Evolutionary conservation across 2,888 invertebrate species (phyloP).

Genomic region (Eurytoma californica): DNA sequence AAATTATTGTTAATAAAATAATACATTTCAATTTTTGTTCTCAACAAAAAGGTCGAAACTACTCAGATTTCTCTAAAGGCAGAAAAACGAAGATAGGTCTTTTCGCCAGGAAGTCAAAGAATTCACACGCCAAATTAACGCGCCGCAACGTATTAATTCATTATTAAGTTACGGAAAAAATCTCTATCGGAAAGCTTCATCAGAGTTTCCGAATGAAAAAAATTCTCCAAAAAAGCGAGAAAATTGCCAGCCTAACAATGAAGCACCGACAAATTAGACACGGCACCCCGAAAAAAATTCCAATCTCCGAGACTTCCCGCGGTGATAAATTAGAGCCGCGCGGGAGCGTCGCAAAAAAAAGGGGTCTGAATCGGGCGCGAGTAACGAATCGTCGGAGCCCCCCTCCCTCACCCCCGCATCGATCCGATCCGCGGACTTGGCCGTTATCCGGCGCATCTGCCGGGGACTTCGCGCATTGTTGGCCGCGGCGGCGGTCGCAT

Average conservation of each 20-base stretch:
- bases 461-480: background rate
- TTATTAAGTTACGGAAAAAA: background rate
- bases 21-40: too few species aligned
- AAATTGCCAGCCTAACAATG: background rate
- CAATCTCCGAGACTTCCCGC: slow-evolving; percentile 9
- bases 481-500: background rate
- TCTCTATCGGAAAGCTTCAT: too few species aligned
- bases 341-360: slow-evolving; percentile 10
- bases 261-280: background rate
- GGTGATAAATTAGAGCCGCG: slow-evolving; percentile 26
- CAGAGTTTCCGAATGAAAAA: too few species aligned
- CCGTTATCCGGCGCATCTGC: background rate
- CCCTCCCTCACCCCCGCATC: background rate
- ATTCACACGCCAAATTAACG: background rate
- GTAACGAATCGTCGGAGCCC: slow-evolving; percentile 17
- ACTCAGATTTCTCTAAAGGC: too few species aligned
- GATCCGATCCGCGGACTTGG: background rate
- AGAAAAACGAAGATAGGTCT: background rate
- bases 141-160: background rate
- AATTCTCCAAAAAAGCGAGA: background rate
- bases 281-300: background rate
- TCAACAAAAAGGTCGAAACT: background rate
- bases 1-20: too few species aligned
- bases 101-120: background rate
- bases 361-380: slow-evolving; percentile 12